Percentiles rank a stretch among this genome's conserved stretches.
phyloP scores from a whole-genome alignment of 1,140 invertebrate species.

The Limonius californicus region DNA sequence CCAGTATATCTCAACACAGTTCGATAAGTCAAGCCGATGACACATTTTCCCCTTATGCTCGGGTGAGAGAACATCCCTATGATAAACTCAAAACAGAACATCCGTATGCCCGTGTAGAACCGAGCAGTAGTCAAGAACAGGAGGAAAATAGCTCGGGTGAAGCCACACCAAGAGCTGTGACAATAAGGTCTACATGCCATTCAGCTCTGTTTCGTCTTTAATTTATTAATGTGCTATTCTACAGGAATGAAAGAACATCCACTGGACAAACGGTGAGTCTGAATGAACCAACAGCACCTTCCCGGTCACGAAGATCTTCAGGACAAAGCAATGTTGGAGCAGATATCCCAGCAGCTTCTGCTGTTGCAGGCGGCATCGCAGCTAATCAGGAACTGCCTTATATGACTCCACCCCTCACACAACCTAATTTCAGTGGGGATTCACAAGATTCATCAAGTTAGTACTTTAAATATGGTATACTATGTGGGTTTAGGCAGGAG shows the following conservation, averaged over 20 bases:
- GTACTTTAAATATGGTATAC: no score
- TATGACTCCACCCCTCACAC: conserved; percentile 76
- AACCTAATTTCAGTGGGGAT: conserved; percentile 76
- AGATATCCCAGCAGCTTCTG: conserved; percentile 72
- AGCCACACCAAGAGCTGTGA: neutral
- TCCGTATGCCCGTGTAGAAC: conserved; percentile 64
- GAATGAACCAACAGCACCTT: conserved; percentile 33
- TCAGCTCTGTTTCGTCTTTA: no score
- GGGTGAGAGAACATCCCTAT: conserved; percentile 49
- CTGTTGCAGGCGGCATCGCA: conserved; percentile 76
- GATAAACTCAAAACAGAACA: conserved; percentile 58
- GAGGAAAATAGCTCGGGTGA: conserved; percentile 14
- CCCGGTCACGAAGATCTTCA: conserved; percentile 52
- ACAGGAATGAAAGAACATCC: conserved; percentile 2
- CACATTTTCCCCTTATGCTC: conserved; percentile 56
- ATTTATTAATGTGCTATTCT: no score
- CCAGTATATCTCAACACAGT: conserved; percentile 56
- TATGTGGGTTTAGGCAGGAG: no score
- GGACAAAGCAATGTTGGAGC: conserved; percentile 47
- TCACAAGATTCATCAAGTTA: conserved; percentile 81
- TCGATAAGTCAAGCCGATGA: conserved; percentile 58
- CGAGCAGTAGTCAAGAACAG: conserved; percentile 16
- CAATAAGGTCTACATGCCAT: neutral
- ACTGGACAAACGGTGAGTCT: conserved; percentile 14
- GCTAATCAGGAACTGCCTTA: conserved; percentile 85